Percentiles rank a stretch among this genome's conserved stretches.
phyloP scores from a whole-genome alignment of 2,888 invertebrate species.

The Pollenia angustigena region DNA sequence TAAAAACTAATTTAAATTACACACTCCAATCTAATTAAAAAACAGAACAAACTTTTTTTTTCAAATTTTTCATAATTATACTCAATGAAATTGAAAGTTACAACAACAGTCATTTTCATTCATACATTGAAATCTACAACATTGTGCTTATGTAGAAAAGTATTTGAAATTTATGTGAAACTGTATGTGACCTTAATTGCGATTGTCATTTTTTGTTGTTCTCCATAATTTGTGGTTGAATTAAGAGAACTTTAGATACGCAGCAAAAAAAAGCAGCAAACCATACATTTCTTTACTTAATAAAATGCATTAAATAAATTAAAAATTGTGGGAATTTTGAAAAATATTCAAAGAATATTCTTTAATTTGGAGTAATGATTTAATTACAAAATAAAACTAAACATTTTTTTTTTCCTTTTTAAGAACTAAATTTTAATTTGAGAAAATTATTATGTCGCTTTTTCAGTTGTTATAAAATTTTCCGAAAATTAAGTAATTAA shows the following conservation, averaged over 20 bases:
- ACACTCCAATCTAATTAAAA: conserved; percentile 35
- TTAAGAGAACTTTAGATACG: conserved; percentile 16
- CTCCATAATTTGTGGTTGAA: conserved; percentile 47
- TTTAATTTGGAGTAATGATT: conserved; percentile 54
- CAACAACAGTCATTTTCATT: conserved; percentile 33
- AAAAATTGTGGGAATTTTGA: conserved; percentile 37
- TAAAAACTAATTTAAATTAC: conserved; percentile 44
- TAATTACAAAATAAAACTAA: conserved; percentile 57
- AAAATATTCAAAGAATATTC: conserved; percentile 34
- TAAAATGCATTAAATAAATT: conserved; percentile 15
- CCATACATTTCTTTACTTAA: conserved; percentile 30
- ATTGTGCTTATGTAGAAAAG: neutral
- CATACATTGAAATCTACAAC: conserved; percentile 22
- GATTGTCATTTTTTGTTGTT: conserved; percentile 53
- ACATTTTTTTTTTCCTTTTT: neutral
- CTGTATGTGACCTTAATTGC: conserved; percentile 62
- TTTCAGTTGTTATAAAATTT: neutral
- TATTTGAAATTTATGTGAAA: conserved; percentile 10
- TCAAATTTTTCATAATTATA: conserved; percentile 45
- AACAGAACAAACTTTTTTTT: conserved; percentile 22
- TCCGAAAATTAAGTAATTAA: conserved; percentile 57
- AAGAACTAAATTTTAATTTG: conserved; percentile 9
- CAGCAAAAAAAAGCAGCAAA: conserved; percentile 7
- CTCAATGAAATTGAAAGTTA: conserved; percentile 69
- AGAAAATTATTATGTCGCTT: conserved; percentile 1